A percentile compares a stretch with the other conserved stretches of the same genome.
Evolutionary conservation across 1,140 invertebrate genomes (phyloP).

Genomic region (Tetramorium simillimum): DNA sequence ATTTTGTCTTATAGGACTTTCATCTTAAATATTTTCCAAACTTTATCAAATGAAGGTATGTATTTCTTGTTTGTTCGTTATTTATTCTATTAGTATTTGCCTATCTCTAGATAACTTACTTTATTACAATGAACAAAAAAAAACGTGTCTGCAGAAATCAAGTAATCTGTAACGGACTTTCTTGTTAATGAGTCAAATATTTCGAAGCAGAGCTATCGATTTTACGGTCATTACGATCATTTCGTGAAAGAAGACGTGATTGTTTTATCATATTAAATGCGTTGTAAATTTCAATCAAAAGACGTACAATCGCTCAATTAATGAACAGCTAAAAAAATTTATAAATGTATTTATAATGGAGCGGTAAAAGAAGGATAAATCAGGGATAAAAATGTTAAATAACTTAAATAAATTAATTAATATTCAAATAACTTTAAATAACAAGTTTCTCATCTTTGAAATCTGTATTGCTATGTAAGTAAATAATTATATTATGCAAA

Average conservation of each 20-base stretch:
- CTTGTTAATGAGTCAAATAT: slow-evolving; percentile 19
- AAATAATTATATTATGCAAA: neutral
- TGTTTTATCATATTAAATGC: slow-evolving; percentile 8
- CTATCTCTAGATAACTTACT: slow-evolving; percentile 58
- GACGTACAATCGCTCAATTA: neutral
- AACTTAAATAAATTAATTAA: too few relatives aligned
- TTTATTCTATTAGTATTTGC: neutral
- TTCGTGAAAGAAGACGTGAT: neutral
- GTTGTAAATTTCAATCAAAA: neutral
- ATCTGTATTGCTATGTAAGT: neutral
- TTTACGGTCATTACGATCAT: slow-evolving; percentile 7
- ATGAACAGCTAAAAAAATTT: slow-evolving; percentile 1
- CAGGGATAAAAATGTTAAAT: neutral
- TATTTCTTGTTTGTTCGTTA: neutral
- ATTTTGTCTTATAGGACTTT: neutral
- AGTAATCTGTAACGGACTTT: slow-evolving; percentile 25
- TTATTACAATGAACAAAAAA: slow-evolving; percentile 37
- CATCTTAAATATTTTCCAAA: neutral
- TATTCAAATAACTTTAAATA: neutral
- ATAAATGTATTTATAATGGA: neutral
- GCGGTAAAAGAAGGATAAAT: neutral
- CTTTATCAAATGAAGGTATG: neutral
- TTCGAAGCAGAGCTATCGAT: slow-evolving; percentile 17
- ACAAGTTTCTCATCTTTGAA: neutral
- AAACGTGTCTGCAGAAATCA: neutral